Evolutionary conservation across 1,140 invertebrate species (phyloP).

Genomic region (Aphis craccivora): DNA sequence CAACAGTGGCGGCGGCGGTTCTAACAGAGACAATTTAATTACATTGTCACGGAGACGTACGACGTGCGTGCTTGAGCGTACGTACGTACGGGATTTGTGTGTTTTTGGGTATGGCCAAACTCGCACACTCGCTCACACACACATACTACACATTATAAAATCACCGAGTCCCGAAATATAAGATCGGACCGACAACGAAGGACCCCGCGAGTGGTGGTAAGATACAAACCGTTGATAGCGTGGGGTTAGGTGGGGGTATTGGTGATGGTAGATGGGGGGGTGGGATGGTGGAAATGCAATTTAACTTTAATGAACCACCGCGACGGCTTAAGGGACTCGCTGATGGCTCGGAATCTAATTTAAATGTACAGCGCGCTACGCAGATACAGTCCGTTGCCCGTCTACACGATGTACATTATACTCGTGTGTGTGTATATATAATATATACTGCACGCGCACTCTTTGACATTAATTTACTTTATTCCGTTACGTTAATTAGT

Average conservation of each 20-base stretch:
- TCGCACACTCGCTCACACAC: neutral
- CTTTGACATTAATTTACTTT: slow-evolving; percentile 53
- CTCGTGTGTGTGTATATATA: neutral
- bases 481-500: slow-evolving; percentile 55
- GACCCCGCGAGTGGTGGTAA: neutral
- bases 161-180: slow-evolving; percentile 36
- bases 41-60: slow-evolving; percentile 40
- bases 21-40: slow-evolving; percentile 50
- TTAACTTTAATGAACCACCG: slow-evolving; percentile 55
- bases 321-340: slow-evolving; percentile 47
- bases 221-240: neutral
- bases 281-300: slow-evolving; percentile 38
- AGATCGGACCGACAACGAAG: slow-evolving; percentile 38
- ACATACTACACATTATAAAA: neutral
- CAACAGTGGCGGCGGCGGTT: neutral
- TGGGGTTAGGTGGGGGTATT: neutral
- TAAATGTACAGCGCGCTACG: neutral
- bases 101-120: neutral
- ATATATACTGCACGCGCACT: neutral
- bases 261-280: neutral
- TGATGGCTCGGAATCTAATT: slow-evolving; percentile 55
- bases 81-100: neutral
- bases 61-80: neutral
- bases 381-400: slow-evolving; percentile 13
- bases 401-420: neutral